A percentile compares a stretch with the other conserved stretches of the same genome.
These are phyloP conservation scores for Schlechtendalia chinensis DNA, from an alignment of 1,140 invertebrate species.

Conservation along the genomic window DNA sequence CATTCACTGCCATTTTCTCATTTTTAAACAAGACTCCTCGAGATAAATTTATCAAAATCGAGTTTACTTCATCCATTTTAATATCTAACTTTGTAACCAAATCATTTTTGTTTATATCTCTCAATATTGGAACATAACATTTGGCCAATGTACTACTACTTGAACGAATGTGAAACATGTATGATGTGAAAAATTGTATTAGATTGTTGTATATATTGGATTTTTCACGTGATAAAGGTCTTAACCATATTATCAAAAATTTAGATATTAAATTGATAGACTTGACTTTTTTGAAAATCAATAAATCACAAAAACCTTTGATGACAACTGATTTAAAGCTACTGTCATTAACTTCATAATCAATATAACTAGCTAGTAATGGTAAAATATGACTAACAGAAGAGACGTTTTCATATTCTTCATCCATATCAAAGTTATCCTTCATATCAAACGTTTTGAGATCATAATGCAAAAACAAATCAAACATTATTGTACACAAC, in stretches of 20 bases:
- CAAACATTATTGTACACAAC: constrained; percentile 31
- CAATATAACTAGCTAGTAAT: constrained; percentile 18
- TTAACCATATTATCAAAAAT: constrained; percentile 39
- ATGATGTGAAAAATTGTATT: constrained; percentile 10
- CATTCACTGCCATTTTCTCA: constrained; percentile 1
- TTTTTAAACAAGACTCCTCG: not conserved
- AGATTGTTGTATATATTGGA: constrained; percentile 13
- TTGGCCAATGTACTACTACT: constrained; percentile 31
- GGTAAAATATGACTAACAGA: not conserved
- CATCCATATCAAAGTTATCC: constrained; percentile 12
- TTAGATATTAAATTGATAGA: constrained; percentile 25
- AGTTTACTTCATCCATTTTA: constrained; percentile 3
- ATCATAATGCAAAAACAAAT: constrained; percentile 27
- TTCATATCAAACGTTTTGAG: constrained; percentile 3
- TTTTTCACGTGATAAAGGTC: not conserved
- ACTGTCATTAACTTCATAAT: constrained; percentile 19
- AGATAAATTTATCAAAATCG: constrained; percentile 16
- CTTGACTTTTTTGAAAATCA: constrained; percentile 28
- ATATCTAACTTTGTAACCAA: not conserved
- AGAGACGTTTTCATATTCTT: not conserved
- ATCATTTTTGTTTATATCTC: not conserved
- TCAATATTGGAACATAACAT: constrained; percentile 45
- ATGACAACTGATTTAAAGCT: constrained; percentile 20
- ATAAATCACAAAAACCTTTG: constrained; percentile 40
- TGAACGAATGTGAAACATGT: constrained; percentile 29